phyloP scores from a whole-genome alignment of 2,888 invertebrate species.

The Meteorus colon region DNA sequence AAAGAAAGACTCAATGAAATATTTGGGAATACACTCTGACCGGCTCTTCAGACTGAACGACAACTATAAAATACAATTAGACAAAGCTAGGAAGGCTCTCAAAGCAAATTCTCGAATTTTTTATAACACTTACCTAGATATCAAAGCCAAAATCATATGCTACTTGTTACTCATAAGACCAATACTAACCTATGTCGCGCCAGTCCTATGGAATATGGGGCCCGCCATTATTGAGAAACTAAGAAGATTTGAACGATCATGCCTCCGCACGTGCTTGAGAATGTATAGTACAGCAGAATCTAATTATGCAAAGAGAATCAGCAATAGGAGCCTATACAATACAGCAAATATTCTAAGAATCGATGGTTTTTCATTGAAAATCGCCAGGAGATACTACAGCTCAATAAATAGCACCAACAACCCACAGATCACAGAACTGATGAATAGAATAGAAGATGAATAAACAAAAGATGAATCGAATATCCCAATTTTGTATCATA shows the following conservation, averaged over 20 bases:
- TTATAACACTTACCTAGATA: background rate
- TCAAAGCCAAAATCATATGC: conserved; percentile 22
- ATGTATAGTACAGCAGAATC: conserved; percentile 3
- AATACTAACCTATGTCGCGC: background rate
- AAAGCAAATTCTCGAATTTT: conserved; percentile 10
- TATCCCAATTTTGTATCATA: too few species aligned
- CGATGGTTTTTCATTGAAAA: background rate
- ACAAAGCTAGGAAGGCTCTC: conserved; percentile 31
- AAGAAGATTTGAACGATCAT: conserved; percentile 8
- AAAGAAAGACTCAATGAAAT: conserved; percentile 24
- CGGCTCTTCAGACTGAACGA: conserved; percentile 22
- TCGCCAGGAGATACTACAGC: too few species aligned
- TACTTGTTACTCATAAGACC: conserved; percentile 19
- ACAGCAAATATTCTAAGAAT: background rate
- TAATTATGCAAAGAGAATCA: background rate
- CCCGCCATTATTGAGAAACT: background rate
- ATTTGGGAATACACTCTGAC: conserved; percentile 38
- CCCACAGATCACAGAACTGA: too few species aligned
- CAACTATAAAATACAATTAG: conserved; percentile 21
- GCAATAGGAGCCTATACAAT: conserved; percentile 19
- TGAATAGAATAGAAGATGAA: too few species aligned
- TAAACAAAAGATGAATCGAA: too few species aligned
- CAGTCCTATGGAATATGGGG: conserved; percentile 4
- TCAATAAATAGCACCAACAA: too few species aligned
- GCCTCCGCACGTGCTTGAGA: background rate